Evolutionary conservation across 2,797 vertebrate genomes (phyloP), one percentile per base, ranked within the genome.

Genomic region (Todus mexicanus): DNA sequence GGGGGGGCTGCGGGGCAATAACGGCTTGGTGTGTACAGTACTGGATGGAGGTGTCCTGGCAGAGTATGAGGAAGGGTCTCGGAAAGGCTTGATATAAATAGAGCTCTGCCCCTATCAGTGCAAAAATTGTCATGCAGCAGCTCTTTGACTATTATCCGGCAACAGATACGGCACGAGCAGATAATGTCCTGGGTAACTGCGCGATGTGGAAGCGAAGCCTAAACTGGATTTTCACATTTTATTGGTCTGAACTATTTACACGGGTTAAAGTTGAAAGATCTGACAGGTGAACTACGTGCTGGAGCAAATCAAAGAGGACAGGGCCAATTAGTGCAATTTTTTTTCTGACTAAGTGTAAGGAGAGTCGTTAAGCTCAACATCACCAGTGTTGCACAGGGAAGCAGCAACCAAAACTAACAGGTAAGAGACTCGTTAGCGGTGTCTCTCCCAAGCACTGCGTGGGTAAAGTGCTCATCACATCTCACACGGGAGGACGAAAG

Each of bases 211-310:
- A 94, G 94, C 93, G 40, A 95, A 94, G 74, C 80, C 73, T 70
- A 56, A 76, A 91, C 65, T 65, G 72, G 22, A 74, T 77, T 63
- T 96, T 96, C 96, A 97, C 95, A 96, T 95, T 94, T 77, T 54
- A 90, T 57, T 75, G 54, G 70, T 76, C 72, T 85, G 63, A 78
- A 61, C 20, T 95, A 94, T 86, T 69, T 87, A 92, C 64, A 88
- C 5, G 12, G 31, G 19, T 50, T 23, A 65, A 65, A 48, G 82
- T 64, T 22, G 19, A 37, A 82, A 61, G 45, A 59, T 50, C 63
- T 69, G 70, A 56, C 76, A 75, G 33, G 21, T 19, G 26, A 66
- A 23, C 63, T 66, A 53, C 1, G 5, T 25, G 29, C 66, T n/a
- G 42, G 38, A 72, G 33, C 14, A 65, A 84, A 92, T 92, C 60